These are phyloP conservation scores for Latrodectus geometricus DNA, from an alignment of 1,140 invertebrate genomes.

Conservation along the genomic window DNA sequence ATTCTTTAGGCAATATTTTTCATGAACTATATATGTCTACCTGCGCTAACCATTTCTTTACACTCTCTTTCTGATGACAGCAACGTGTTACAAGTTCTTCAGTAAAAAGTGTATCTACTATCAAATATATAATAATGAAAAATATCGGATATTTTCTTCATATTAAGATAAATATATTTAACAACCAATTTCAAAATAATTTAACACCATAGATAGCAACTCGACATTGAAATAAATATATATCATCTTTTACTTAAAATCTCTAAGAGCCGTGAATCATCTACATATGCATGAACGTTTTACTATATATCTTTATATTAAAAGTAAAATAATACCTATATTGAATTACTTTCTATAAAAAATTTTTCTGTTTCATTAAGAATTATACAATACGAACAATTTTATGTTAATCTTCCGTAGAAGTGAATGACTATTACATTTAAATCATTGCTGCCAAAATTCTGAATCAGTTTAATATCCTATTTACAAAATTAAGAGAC, in stretches of 20 bases:
- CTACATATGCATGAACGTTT: background rate
- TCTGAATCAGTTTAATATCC: too few species aligned
- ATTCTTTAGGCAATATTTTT: constrained; percentile 34
- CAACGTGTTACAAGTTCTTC: constrained; percentile 55
- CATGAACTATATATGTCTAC: constrained; percentile 20
- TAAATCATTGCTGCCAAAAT: too few species aligned
- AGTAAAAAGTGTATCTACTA: constrained; percentile 62
- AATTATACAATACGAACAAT: too few species aligned
- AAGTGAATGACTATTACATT: too few species aligned
- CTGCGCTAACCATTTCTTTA: constrained; percentile 41
- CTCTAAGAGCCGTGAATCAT: constrained; percentile 7
- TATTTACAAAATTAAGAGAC: too few species aligned
- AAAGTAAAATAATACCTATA: too few species aligned
- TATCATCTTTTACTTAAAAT: constrained; percentile 7
- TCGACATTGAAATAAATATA: constrained; percentile 35
- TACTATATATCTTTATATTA: too few species aligned
- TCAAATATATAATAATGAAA: constrained; percentile 62
- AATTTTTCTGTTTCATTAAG: too few species aligned
- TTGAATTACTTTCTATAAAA: too few species aligned
- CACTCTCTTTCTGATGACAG: constrained; percentile 53
- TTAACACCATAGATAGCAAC: constrained; percentile 51
- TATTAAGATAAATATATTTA: constrained; percentile 46
- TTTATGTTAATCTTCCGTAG: too few species aligned
- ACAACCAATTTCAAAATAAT: constrained; percentile 59
- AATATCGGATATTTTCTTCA: constrained; percentile 59